Evolutionary conservation across 1,140 invertebrate genomes (phyloP).

Genomic region (Himalopsyche phryganea): DNA sequence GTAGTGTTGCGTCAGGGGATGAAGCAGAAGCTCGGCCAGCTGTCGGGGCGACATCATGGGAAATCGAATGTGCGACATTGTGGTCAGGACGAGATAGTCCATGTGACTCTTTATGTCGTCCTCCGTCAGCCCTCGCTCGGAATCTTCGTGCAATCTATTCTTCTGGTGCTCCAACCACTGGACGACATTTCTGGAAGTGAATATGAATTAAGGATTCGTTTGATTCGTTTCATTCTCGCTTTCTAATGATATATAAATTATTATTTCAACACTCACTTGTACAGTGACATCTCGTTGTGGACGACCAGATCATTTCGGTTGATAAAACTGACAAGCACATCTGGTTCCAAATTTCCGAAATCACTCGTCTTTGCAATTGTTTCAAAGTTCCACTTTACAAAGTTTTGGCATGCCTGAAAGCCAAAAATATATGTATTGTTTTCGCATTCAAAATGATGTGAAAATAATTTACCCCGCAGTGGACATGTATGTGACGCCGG

Average conservation of each 20-base stretch:
- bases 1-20: constrained; percentile 73
- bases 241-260: too few relatives aligned
- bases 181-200: constrained; percentile 60
- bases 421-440: too few relatives aligned
- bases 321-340: constrained; percentile 73
- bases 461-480: too few relatives aligned
- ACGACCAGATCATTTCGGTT: constrained; percentile 86
- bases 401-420: constrained; percentile 69
- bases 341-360: constrained; percentile 78
- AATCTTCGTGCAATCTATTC: constrained; percentile 44
- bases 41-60: constrained; percentile 90
- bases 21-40: constrained; percentile 73
- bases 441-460: too few relatives aligned
- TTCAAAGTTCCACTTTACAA: constrained; percentile 90
- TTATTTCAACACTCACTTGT: too few relatives aligned
- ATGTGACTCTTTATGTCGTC: constrained; percentile 57
- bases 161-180: constrained; percentile 70
- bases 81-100: constrained; percentile 64
- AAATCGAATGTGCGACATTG: constrained; percentile 79
- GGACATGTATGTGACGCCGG: too few relatives aligned
- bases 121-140: constrained; percentile 42
- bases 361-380: constrained; percentile 73
- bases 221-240: too few relatives aligned
- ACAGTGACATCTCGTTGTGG: constrained; percentile 83
- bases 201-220: too few relatives aligned